phyloP scores from a whole-genome alignment of 92 coral and sea anemone species.

The Metridium senile region DNA sequence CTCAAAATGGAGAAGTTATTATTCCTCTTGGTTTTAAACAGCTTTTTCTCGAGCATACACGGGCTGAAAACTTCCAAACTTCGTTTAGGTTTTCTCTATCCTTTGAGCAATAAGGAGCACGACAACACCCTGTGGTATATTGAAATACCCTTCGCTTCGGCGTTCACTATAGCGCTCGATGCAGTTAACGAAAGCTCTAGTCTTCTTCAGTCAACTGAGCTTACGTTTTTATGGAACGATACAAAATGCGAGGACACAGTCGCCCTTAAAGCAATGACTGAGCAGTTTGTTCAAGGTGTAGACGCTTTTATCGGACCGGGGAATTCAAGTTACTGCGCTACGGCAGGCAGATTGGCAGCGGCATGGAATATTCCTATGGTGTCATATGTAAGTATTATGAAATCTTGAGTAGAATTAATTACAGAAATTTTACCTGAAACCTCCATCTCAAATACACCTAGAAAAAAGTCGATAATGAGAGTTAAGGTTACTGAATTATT shows the following conservation, averaged over 20 bases:
- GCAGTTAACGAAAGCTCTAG: constrained; percentile 46
- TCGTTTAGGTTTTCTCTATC: constrained; percentile 43
- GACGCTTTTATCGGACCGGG: constrained; percentile 92
- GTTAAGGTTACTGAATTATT: too few species aligned
- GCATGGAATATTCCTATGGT: constrained; percentile 82
- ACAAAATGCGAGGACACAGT: constrained; percentile 64
- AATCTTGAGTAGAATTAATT: neutral
- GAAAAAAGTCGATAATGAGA: too few species aligned
- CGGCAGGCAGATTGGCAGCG: constrained; percentile 81
- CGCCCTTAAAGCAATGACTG: constrained; percentile 66
- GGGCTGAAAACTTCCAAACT: constrained; percentile 6
- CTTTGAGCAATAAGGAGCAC: constrained; percentile 39
- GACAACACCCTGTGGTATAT: too few species aligned
- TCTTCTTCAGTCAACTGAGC: constrained; percentile 36
- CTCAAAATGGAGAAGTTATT: neutral
- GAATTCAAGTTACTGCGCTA: constrained; percentile 63
- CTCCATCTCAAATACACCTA: too few species aligned
- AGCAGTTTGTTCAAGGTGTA: constrained; percentile 61
- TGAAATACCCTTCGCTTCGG: constrained; percentile 66
- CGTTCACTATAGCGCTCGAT: constrained; percentile 67
- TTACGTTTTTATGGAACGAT: constrained; percentile 69
- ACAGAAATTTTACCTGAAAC: too few species aligned
- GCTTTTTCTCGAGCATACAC: neutral
- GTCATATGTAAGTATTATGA: constrained; percentile 76
- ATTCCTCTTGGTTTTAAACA: neutral